These are phyloP conservation scores for Opisthocomus hoazin DNA, from an alignment of 2,113 vertebrate genomes.

Conservation along the genomic window DNA sequence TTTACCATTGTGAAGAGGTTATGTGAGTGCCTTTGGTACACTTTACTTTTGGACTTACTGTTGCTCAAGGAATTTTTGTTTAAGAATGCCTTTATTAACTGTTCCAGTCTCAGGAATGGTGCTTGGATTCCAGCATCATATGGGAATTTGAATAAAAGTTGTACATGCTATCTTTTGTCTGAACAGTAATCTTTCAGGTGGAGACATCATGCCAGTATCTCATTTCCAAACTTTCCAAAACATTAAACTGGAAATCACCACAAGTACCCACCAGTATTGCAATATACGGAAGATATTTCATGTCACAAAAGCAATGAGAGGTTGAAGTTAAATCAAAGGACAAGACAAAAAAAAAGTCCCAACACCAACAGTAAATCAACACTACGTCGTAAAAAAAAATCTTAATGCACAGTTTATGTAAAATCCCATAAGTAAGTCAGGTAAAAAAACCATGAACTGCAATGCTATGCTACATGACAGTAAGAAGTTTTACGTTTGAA, in stretches of 20 bases:
- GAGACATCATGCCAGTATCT: background rate
- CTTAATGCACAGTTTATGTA: background rate
- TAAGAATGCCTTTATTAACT: background rate
- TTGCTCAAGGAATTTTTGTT: background rate
- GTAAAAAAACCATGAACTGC: background rate
- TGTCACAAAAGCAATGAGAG: background rate
- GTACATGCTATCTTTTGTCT: background rate
- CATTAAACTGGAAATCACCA: background rate
- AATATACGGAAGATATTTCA: background rate
- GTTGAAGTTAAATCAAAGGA: background rate
- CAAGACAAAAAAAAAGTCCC: background rate
- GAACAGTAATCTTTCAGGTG: background rate
- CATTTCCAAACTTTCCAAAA: background rate
- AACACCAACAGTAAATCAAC: background rate
- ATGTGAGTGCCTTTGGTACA: background rate
- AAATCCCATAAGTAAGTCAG: background rate
- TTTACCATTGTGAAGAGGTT: conserved; percentile 13
- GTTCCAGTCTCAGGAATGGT: background rate
- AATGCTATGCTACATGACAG: background rate
- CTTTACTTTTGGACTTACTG: background rate
- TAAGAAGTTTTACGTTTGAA: background rate
- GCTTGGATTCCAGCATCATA: background rate
- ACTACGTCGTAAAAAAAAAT: background rate
- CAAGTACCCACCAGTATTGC: background rate
- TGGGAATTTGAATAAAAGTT: background rate